These are phyloP conservation scores for Platycheirus albimanus DNA, from an alignment of 2,888 invertebrate species.

Conservation along the genomic window DNA sequence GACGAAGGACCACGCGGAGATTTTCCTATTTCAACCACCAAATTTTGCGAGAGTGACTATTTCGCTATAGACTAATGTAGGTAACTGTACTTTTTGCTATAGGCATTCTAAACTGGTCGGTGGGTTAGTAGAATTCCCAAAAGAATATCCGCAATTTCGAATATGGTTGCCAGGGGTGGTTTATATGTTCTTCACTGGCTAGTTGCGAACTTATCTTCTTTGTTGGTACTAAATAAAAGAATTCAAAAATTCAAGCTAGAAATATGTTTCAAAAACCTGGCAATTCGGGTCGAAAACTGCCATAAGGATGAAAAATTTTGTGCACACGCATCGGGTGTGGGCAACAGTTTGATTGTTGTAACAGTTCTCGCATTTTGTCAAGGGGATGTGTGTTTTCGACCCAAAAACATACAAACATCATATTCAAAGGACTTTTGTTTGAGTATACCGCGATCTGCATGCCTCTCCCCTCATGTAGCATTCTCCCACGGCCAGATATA, in stretches of 20 bases:
- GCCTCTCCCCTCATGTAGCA: slow-evolving; percentile 22
- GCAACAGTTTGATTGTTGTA: slow-evolving; percentile 73
- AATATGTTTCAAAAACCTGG: slow-evolving; percentile 2
- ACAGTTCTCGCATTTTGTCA: slow-evolving; percentile 51
- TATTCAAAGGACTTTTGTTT: slow-evolving; percentile 50
- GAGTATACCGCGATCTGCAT: background rate
- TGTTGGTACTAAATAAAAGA: no score
- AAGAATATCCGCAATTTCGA: slow-evolving; percentile 32
- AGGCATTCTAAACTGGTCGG: slow-evolving; percentile 38
- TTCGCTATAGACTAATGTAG: slow-evolving; percentile 48
- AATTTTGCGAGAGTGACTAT: slow-evolving; percentile 48
- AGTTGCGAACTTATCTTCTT: no score
- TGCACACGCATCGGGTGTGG: slow-evolving; percentile 46
- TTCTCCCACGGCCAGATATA: slow-evolving; percentile 70
- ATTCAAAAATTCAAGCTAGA: background rate
- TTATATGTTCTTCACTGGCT: no score
- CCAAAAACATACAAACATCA: slow-evolving; percentile 51
- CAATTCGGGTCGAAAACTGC: slow-evolving; percentile 41
- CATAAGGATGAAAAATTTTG: slow-evolving; percentile 49
- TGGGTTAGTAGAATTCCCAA: slow-evolving; percentile 56
- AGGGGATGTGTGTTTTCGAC: slow-evolving; percentile 47
- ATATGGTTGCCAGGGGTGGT: slow-evolving; percentile 4
- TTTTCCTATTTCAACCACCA: slow-evolving; percentile 58
- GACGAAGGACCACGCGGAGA: slow-evolving; percentile 57
- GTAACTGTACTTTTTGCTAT: slow-evolving; percentile 63